Percentiles rank a stretch among this genome's conserved stretches.
These are phyloP conservation scores for Pampusana beccarii DNA, from an alignment of 2,113 vertebrate genomes.

Conservation along the genomic window DNA sequence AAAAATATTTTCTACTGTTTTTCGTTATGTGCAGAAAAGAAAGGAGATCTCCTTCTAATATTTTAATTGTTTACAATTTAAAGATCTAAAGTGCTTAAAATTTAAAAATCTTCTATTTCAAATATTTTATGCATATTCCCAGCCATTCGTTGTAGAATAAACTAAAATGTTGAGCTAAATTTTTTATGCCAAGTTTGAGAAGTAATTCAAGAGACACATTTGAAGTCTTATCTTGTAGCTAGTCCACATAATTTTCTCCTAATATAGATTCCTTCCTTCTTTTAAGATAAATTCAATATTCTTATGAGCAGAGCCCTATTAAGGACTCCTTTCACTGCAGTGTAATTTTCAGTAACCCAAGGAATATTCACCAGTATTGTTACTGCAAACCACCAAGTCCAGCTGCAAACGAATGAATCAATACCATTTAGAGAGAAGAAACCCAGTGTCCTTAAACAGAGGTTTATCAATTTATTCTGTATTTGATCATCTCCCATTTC, in stretches of 20 bases:
- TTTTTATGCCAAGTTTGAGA: background rate
- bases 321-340: background rate
- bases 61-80: background rate
- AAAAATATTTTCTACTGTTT: background rate
- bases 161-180: background rate
- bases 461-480: background rate
- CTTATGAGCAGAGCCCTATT: background rate
- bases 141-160: background rate
- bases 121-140: background rate
- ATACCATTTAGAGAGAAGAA: background rate
- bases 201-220: constrained; percentile 16
- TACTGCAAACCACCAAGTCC: background rate
- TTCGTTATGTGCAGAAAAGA: background rate
- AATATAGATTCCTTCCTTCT: constrained; percentile 18
- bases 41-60: background rate
- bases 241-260: background rate
- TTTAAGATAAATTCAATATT: constrained; percentile 49
- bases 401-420: background rate
- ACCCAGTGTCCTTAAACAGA: background rate
- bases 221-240: constrained; percentile 15
- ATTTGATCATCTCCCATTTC: background rate
- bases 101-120: background rate
- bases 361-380: constrained; percentile 20
- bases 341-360: constrained; percentile 22
- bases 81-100: background rate